phyloP scores from a whole-genome alignment of 2,888 invertebrate species.

The Drosophila pseudotakahashii region DNA sequence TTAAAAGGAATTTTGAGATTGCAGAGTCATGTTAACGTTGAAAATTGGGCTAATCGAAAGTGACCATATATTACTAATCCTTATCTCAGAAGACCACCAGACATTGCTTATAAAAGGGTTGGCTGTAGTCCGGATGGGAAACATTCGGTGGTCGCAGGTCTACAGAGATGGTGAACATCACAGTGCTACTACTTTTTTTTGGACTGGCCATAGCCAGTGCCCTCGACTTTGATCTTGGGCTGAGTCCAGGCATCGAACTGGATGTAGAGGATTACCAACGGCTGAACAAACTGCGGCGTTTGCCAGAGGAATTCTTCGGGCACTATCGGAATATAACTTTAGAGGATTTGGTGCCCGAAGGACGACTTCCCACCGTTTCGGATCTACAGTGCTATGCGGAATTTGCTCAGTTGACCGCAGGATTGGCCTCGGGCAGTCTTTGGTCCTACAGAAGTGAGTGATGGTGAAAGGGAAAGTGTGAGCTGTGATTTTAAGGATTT shows the following conservation, averaged over 20 bases:
- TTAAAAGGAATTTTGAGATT: constrained; percentile 3
- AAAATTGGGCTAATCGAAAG: constrained; percentile 23
- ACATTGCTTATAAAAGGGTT: constrained; percentile 42
- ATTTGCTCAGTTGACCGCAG: constrained; percentile 36
- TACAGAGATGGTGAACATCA: constrained; percentile 22
- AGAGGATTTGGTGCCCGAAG: constrained; percentile 11
- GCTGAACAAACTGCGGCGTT: constrained; percentile 10
- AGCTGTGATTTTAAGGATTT: rapidly evolving
- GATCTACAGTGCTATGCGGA: constrained; percentile 53
- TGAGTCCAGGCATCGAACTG: constrained; percentile 5
- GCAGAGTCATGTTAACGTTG: constrained; percentile 14
- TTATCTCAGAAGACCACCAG: constrained; percentile 28
- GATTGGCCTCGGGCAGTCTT: constrained; percentile 16
- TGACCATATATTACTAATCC: constrained; percentile 39
- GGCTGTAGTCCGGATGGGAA: constrained; percentile 3
- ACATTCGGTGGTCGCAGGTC: constrained; percentile 12
- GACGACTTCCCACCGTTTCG: constrained; percentile 14
- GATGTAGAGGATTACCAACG: constrained; percentile 25
- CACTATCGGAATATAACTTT: constrained; percentile 31
- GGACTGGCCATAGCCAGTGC: constrained; percentile 26
- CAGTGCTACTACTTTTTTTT: constrained; percentile 11
- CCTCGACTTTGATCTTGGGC: neutral
- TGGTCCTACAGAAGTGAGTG: constrained; percentile 54
- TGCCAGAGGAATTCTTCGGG: constrained; percentile 20
- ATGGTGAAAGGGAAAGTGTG: too few relatives aligned